Base-by-base conservation (phyloP, 2,113 vertebrate genomes). In the Struthidea cinerea region DNA sequence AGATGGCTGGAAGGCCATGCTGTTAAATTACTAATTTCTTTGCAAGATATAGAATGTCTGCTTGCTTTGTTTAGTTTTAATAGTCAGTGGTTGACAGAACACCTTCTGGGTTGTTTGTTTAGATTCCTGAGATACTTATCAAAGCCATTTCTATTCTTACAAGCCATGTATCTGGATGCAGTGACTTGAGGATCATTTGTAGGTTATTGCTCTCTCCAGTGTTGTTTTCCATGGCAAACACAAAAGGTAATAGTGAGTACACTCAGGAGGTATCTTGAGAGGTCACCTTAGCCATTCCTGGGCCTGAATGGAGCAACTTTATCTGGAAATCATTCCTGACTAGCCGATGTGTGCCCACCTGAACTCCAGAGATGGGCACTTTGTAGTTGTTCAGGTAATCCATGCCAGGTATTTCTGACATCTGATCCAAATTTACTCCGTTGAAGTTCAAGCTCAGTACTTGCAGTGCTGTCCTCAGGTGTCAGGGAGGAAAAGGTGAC, bases 21-120 rank as follows among this genome's bases (percentile, higher is more conserved):
- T 92, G 70, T 89, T 93, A 70, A 70, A 81, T 94, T 93, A 85
- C 78, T 78, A 53, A 56, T 91, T 82, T 80, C 16, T 78, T 94
- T 74, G 63, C 49, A 55, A 89, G 91, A 84, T 90, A n/a, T 0
- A 71, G 28, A 79, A 49, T 77, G 77, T 92, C 84, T 81, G 78
- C 46, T 70, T 23, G 33, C 33, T 88, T 87, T 83, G 33, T 90
- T 88, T 77, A 70, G 74, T 67, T 85, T 81, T 65, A 83, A 46
- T 78, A 75, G 53, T 86, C 41, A 75, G 69, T 39, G 46, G 41
- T 53, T 87, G 85, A 84, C 65, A 52, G 64, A 84, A 84, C 73
- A 75, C 68, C 30, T 90, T 81, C 73, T 81, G 93, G 76, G 57
- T 87, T 84, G 37, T 46, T 94, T 92, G 39, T 80, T 86, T 56